phyloP scores from a whole-genome alignment of 2,888 invertebrate species.

The Sympetrum striolatum region DNA sequence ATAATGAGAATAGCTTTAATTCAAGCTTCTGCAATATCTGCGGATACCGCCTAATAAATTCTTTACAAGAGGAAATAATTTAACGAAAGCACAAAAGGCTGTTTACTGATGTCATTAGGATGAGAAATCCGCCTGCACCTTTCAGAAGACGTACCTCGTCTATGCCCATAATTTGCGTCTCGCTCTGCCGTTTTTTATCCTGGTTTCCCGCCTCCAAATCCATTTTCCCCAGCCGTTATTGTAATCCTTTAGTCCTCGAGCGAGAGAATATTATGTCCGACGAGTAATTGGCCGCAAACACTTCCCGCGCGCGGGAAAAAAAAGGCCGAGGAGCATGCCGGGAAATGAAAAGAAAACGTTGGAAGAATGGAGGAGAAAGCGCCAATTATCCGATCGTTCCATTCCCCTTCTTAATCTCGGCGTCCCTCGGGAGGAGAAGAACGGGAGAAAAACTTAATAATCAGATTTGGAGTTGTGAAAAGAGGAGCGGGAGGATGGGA shows the following conservation, averaged over 20 bases:
- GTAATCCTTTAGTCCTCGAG: neutral
- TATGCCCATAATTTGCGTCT: neutral
- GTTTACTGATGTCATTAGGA: neutral
- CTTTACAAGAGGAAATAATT: neutral
- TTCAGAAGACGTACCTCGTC: neutral
- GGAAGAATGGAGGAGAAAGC: conserved; percentile 1
- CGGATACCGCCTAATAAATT: too few relatives aligned
- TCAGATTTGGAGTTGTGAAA: conserved; percentile 5
- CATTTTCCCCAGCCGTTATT: neutral
- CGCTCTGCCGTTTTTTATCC: neutral
- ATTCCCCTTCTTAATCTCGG: neutral
- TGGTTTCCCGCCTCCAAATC: neutral
- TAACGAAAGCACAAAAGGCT: neutral
- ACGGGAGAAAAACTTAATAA: neutral
- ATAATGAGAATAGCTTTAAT: too few relatives aligned
- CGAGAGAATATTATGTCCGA: neutral
- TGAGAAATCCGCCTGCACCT: neutral
- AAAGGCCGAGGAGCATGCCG: neutral
- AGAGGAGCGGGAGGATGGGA: neutral
- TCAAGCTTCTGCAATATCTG: too few relatives aligned
- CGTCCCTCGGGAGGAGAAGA: neutral
- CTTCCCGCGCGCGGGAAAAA: neutral
- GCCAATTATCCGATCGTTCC: conserved; percentile 36
- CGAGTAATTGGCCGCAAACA: conserved; percentile 35
- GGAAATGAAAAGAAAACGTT: conserved; percentile 19